Conservation (phyloP, 2,113 vertebrate genomes). For the Siphamia tubifer region DNA sequence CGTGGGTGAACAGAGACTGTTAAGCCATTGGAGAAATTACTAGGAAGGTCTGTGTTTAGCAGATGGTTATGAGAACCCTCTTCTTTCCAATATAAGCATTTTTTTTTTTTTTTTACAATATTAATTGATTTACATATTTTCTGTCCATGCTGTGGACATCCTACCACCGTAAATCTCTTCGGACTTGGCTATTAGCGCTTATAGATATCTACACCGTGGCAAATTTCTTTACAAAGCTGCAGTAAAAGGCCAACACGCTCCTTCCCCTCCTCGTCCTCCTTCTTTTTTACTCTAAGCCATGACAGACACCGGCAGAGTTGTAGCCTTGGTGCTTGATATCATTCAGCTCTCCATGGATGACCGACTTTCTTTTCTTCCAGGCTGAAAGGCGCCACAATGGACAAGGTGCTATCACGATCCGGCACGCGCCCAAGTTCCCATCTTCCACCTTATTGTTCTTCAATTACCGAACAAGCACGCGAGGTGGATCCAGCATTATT, state of each 20-base stretch:
- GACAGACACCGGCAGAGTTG: not conserved
- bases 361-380: constrained; percentile 22
- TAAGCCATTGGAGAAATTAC: constrained; percentile 54
- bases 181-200: not conserved
- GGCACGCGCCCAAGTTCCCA: constrained; percentile 11
- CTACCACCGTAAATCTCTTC: not conserved
- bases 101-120: constrained; percentile 4
- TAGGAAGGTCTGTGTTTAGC: constrained; percentile 23
- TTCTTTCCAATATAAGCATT: not conserved
- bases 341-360: constrained; percentile 29
- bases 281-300: not conserved
- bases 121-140: constrained; percentile 29
- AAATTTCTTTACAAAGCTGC: constrained; percentile 12
- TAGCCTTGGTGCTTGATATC: constrained; percentile 4
- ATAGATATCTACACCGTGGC: not conserved
- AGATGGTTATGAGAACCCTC: constrained; percentile 4
- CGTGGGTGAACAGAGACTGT: constrained; percentile 39
- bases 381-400: constrained; percentile 38
- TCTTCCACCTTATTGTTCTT: constrained; percentile 60
- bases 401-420: constrained; percentile 5
- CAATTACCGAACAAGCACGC: constrained; percentile 60
- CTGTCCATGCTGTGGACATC: not conserved
- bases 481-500: constrained; percentile 55
- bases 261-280: not conserved
- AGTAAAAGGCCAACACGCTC: not conserved